Conservation (phyloP, 1,140 invertebrate genomes). For the Drepana arcuata region DNA sequence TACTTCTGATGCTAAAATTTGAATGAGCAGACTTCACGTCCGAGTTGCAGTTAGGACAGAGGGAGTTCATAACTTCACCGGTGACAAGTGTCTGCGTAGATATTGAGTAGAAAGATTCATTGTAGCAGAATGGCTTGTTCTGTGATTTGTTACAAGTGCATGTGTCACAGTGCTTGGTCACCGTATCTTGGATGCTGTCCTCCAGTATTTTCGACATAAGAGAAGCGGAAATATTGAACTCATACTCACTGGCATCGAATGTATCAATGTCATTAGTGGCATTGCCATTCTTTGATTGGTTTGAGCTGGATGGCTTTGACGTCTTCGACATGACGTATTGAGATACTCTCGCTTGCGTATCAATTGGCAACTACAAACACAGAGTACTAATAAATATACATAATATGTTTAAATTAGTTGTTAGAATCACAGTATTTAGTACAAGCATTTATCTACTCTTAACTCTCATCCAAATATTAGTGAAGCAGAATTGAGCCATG, state of each 20-base stretch:
- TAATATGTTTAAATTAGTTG: too few species aligned
- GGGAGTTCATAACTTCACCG: constrained; percentile 67
- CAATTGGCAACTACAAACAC: constrained; percentile 86
- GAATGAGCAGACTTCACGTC: constrained; percentile 60
- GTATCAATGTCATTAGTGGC: constrained; percentile 57
- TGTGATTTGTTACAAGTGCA: constrained; percentile 80
- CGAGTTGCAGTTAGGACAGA: constrained; percentile 74
- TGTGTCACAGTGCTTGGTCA: constrained; percentile 85
- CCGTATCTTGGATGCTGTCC: constrained; percentile 83
- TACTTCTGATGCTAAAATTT: constrained; percentile 48
- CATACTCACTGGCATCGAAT: constrained; percentile 69
- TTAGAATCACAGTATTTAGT: too few species aligned
- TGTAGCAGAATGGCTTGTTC: constrained; percentile 74
- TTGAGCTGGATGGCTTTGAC: constrained; percentile 66
- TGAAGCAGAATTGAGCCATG: too few species aligned
- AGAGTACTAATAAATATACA: constrained; percentile 10
- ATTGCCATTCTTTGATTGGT: constrained; percentile 46
- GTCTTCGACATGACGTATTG: constrained; percentile 81
- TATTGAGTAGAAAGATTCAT: constrained; percentile 72
- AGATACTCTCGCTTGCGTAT: constrained; percentile 91
- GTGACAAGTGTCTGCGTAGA: constrained; percentile 74
- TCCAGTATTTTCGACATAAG: constrained; percentile 95
- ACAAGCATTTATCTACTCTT: too few species aligned
- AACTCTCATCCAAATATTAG: too few species aligned
- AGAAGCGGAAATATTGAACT: constrained; percentile 90